phyloP scores from a whole-genome alignment of 1,140 invertebrate species.

The Tenebrio molitor region DNA sequence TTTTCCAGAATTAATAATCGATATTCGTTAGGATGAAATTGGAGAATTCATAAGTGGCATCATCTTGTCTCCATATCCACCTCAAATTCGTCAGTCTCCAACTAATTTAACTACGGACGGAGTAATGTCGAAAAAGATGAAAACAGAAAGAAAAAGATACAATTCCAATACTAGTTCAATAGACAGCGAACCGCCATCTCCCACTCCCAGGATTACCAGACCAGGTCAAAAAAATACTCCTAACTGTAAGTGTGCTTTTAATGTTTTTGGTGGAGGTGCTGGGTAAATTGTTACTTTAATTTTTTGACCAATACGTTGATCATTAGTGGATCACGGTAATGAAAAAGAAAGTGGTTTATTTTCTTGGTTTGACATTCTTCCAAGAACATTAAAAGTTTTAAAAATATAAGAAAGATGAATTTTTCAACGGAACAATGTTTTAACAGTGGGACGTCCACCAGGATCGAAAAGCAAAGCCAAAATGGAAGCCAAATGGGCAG shows the following conservation, averaged over 20 bases:
- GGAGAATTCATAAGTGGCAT: conserved; percentile 74
- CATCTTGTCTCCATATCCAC: conserved; percentile 72
- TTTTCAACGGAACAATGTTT: conserved; percentile 38
- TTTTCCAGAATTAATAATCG: not conserved
- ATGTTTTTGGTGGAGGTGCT: conserved; percentile 42
- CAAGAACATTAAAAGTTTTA: not conserved
- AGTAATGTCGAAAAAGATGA: conserved; percentile 56
- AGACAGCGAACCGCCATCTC: conserved; percentile 70
- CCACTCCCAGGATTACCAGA: conserved; percentile 65
- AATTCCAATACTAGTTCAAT: conserved; percentile 71
- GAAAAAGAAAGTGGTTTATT: too few relatives aligned
- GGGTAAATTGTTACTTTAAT: not conserved
- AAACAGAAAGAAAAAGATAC: conserved; percentile 63
- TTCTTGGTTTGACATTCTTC: too few relatives aligned
- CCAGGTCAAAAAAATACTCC: conserved; percentile 52
- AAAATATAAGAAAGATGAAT: not conserved
- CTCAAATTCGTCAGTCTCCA: conserved; percentile 69
- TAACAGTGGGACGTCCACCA: conserved; percentile 67
- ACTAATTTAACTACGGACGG: conserved; percentile 56
- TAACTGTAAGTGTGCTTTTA: conserved; percentile 40
- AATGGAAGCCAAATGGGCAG: conserved; percentile 63
- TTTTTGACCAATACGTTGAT: too few relatives aligned
- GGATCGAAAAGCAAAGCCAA: conserved; percentile 64
- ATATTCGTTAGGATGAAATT: conserved; percentile 70
- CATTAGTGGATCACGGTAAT: too few relatives aligned